These are phyloP conservation scores for Drosophila siamana DNA, from an alignment of 2,888 invertebrate genomes.

Conservation along the genomic window DNA sequence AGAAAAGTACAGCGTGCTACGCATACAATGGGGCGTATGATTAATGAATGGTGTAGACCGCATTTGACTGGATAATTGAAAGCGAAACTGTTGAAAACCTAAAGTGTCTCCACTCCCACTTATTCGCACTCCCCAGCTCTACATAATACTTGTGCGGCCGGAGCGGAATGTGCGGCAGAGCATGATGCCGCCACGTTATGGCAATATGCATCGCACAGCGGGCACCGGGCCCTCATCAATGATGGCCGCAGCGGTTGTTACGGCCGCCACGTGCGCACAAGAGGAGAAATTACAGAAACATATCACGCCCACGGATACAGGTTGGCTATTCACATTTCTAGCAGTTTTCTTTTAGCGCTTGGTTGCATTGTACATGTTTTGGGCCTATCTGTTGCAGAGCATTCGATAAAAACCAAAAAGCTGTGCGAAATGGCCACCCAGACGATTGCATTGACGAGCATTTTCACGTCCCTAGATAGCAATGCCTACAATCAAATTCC, in stretches of 20 bases:
- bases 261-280: slow-evolving; percentile 89
- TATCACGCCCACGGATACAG: slow-evolving; percentile 86
- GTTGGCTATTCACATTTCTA: slow-evolving; percentile 49
- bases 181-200: slow-evolving; percentile 91
- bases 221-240: slow-evolving; percentile 88
- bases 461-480: slow-evolving; percentile 83
- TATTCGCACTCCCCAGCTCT: slow-evolving; percentile 87
- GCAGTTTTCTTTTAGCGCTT: background rate
- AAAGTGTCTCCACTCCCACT: background rate
- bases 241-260: slow-evolving; percentile 89
- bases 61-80: slow-evolving; percentile 4
- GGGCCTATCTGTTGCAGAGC: slow-evolving; percentile 55
- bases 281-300: slow-evolving; percentile 89
- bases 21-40: slow-evolving; percentile 56
- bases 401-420: slow-evolving; percentile 82
- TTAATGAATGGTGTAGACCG: slow-evolving; percentile 46
- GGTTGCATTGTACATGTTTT: background rate
- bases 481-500: slow-evolving; percentile 83
- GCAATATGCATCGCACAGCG: slow-evolving; percentile 88
- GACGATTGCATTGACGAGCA: slow-evolving; percentile 84
- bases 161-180: slow-evolving; percentile 95
- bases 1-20: background rate
- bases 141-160: slow-evolving; percentile 95
- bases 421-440: slow-evolving; percentile 85
- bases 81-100: background rate